Percentiles rank a stretch among this genome's conserved stretches.
Evolutionary conservation across 2,888 invertebrate species (phyloP).

Genomic region (Argyresthia albistria): DNA sequence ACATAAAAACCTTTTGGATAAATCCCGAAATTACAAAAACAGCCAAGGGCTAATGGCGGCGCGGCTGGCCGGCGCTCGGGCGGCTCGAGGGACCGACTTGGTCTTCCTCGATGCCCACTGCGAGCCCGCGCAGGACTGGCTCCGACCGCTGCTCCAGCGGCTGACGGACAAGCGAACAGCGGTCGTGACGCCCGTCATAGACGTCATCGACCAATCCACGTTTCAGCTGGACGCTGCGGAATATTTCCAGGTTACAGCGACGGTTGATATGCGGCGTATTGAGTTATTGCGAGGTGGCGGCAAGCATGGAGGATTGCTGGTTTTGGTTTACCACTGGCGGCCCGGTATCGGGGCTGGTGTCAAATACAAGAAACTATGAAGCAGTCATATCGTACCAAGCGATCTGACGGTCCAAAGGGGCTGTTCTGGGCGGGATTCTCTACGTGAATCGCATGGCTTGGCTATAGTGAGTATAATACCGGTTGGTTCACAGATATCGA

Average conservation of each 20-base stretch:
- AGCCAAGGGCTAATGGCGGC: conserved; percentile 77
- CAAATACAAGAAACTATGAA: too few species aligned
- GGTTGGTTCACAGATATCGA: too few species aligned
- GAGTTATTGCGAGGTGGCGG: background rate
- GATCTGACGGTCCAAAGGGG: too few species aligned
- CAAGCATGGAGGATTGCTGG: too few species aligned
- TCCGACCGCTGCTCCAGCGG: conserved; percentile 90
- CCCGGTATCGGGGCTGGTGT: too few species aligned
- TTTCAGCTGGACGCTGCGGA: conserved; percentile 64
- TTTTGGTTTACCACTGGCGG: too few species aligned
- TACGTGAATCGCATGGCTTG: too few species aligned
- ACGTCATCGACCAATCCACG: conserved; percentile 45
- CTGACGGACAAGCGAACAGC: conserved; percentile 83
- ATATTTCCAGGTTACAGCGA: conserved; percentile 40
- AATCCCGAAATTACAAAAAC: background rate
- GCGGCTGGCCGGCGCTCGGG: conserved; percentile 88
- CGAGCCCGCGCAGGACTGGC: conserved; percentile 86
- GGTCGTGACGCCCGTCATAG: conserved; percentile 95
- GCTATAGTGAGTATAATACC: too few species aligned
- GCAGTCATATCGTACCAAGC: too few species aligned
- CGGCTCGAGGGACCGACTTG: conserved; percentile 84
- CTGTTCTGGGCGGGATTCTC: too few species aligned
- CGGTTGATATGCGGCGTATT: background rate
- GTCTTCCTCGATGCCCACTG: conserved; percentile 95
- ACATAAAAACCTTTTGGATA: too few species aligned